Base-by-base conservation (phyloP, 2,888 invertebrate genomes). In the Scaptomyza parva region DNA sequence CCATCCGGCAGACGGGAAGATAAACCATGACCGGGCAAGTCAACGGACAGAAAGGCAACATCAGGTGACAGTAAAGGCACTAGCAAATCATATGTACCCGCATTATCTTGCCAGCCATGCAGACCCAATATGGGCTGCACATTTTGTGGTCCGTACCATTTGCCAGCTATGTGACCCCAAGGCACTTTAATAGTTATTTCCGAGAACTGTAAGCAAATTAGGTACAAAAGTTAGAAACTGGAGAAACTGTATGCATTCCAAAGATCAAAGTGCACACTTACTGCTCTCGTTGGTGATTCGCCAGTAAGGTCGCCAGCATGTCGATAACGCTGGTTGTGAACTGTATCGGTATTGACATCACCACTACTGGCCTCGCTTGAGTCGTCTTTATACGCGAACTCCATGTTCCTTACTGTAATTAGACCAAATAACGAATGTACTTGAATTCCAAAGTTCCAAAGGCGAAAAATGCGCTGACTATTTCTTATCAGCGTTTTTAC, bases 71-170 rank as follows among this genome's bases (percentile, higher is more conserved):
- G 89, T 55, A 94, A 88, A 0, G 95, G 95, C 14, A 94, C 93
- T 35, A 96, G 84, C 0, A 93, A 92, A 90, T 96, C 95, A 92
- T 94, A 96, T 0, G 95, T 93, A n/a, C 95, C 95, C 3, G 95
- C 95, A 89, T 96, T 96, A 89, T 96, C 96, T 90, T 94, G 95
- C 95, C 96, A 96, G 0, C 96, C 96, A 88, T 96, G 96, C 0
- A 96, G 82, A 0, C 94, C 94, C 41, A 96, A 86, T 50, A 96
- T 93, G 0, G 96, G 96, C 63, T 94, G 89, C 0, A 89, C 84
- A 77, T 94, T 92, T 69, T 93, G 93, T 12, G 92, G 93, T 7
- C 95, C 95, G 94, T 95, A 96, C 92, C 95, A 93, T 90, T 95
- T 95, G 1, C 94, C 95, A 3, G 95, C 92, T 37, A 96, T 81